phyloP scores from a whole-genome alignment of 2,797 vertebrate genomes.

The Falco rusticolus region DNA sequence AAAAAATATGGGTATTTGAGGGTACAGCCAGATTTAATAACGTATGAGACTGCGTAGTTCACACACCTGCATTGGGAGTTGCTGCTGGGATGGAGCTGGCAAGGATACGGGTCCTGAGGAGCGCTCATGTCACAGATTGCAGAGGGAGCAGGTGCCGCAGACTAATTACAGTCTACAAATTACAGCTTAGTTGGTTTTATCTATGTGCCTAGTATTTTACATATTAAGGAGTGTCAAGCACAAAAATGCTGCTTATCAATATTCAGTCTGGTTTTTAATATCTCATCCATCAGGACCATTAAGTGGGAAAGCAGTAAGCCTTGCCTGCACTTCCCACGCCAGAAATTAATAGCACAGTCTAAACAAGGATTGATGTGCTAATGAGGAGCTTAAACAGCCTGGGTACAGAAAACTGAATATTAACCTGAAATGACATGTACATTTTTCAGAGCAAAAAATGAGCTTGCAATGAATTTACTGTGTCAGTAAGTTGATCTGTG shows the following conservation, averaged over 20 bases:
- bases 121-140: background rate
- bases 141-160: background rate
- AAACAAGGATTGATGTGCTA: background rate
- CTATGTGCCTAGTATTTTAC: background rate
- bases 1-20: background rate
- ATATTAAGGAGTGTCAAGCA: background rate
- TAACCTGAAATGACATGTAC: background rate
- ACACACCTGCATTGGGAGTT: rapidly evolving
- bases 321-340: background rate
- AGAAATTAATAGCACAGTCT: background rate
- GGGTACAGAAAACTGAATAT: background rate
- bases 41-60: background rate
- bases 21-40: background rate
- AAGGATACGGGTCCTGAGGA: background rate
- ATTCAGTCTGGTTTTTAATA: background rate
- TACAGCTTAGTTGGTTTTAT: background rate
- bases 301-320: background rate
- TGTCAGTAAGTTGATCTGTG: background rate
- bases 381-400: background rate
- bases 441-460: background rate
- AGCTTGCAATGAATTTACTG: background rate
- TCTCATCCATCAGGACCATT: background rate
- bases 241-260: background rate
- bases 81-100: background rate
- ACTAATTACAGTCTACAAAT: background rate